These are phyloP conservation scores for Salvator merianae DNA, from an alignment of 2,113 vertebrate species.

Conservation along the genomic window DNA sequence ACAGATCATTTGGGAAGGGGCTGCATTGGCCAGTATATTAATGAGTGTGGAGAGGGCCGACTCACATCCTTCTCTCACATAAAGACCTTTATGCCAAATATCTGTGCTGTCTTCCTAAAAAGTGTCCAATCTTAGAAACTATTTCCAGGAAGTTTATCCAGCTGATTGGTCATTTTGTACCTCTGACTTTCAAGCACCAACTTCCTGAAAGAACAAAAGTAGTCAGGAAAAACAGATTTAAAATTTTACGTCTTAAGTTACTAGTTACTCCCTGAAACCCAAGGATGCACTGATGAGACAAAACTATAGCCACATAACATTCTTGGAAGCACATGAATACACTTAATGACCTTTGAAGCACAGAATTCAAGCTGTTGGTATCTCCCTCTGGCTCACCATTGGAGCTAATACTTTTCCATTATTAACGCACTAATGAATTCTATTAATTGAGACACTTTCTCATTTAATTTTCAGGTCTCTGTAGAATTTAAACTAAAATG, in stretches of 20 bases:
- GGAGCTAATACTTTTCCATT: constrained; percentile 1
- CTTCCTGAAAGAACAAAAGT: not conserved
- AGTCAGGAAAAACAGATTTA: not conserved
- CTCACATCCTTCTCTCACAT: too few relatives aligned
- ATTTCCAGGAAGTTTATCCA: not conserved
- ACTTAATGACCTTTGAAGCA: constrained; percentile 11
- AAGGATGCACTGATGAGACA: not conserved
- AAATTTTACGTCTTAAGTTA: not conserved
- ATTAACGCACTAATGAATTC: not conserved
- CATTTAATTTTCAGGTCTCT: constrained; percentile 21
- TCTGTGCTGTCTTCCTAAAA: not conserved
- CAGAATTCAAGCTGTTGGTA: constrained; percentile 28
- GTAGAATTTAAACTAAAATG: not conserved
- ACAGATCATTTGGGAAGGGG: not conserved
- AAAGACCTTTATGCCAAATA: not conserved
- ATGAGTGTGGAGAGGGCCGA: too few relatives aligned
- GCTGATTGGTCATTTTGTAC: not conserved
- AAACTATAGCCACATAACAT: not conserved
- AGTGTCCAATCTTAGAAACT: not conserved
- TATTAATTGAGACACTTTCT: constrained; percentile 34
- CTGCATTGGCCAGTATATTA: too few relatives aligned
- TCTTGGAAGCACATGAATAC: constrained; percentile 19
- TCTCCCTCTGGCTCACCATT: not conserved
- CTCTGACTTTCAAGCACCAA: not conserved
- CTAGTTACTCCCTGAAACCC: not conserved